Percentiles rank a stretch among this genome's conserved stretches.
Conservation (phyloP, 2,113 vertebrate species). For the Dasypus novemcinctus region DNA sequence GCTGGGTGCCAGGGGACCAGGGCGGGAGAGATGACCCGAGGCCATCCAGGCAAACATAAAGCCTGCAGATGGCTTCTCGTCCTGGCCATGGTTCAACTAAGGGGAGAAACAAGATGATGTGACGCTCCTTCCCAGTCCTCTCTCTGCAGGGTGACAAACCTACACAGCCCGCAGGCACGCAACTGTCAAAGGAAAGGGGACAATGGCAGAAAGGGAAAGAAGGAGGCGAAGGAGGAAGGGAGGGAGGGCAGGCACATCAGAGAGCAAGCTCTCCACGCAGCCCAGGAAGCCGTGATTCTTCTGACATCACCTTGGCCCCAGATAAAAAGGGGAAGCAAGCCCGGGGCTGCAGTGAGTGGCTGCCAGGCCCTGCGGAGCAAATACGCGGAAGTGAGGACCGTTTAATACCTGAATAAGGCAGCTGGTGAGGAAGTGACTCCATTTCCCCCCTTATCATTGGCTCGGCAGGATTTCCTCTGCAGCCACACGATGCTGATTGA, state of each 20-base stretch:
- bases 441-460: constrained; percentile 86
- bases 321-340: constrained; percentile 66
- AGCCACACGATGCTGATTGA: constrained; percentile 84
- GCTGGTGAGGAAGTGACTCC: constrained; percentile 90
- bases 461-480: constrained; percentile 88
- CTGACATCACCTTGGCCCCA: background rate
- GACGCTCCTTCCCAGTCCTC: background rate
- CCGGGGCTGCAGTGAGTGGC: constrained; percentile 30
- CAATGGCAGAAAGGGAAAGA: background rate
- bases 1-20: fast-evolving
- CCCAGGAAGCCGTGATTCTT: background rate
- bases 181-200: no score
- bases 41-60: background rate
- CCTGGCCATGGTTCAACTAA: background rate
- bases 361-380: constrained; percentile 60
- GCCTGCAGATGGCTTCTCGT: fast-evolving
- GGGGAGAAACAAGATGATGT: background rate
- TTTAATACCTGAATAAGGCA: constrained; percentile 86
- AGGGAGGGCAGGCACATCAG: fast-evolving
- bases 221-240: background rate
- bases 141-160: fast-evolving
- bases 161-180: background rate
- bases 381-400: constrained; percentile 84
- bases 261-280: background rate
- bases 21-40: background rate